Evolutionary conservation across 2,888 invertebrate species (phyloP), one percentile per base, ranked within the genome.

Genomic region (Steinernema scapterisci): DNA sequence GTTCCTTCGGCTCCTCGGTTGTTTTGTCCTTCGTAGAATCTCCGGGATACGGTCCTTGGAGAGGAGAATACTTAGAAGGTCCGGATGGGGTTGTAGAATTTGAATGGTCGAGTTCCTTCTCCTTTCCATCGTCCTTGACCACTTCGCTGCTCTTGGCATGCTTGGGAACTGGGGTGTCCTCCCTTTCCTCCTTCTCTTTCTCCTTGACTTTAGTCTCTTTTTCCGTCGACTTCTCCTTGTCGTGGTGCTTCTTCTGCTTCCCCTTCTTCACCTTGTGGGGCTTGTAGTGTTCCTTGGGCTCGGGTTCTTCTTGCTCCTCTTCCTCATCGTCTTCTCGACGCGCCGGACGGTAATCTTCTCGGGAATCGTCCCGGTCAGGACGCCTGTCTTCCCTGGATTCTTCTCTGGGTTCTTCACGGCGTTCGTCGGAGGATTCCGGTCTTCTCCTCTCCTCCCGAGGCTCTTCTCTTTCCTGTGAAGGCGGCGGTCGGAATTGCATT

Each of bases 211-310:
- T 43, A 38, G 3, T 9, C 2, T 73, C 70, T 44, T 76, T 73
- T 73, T 76, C 75, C 75, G 45, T 75, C 70, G 7, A 1, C 19
- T 63, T 73, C 38, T 52, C 27, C 48, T 44, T 74, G 77, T 38
- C 38, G 38, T 79, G 74, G 11, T 23, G 21, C 6, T 43, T 16
- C 38, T 25, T 5, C n/a, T 73, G 73, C 19, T 27, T 72, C 16
- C 21, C 70, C 63, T 70, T 48, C 72, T 70, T 31, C 52, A 74
- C 52, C 52, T 52, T 23, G 21, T 52, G 11, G 11, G 19, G 21
- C 11, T 52, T 23, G 19, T 52, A 11, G 3, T 48, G n/a, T 16
- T 48, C 19, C 21, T 25, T 54, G 5, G 3, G 63, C 23, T 23
- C 23, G 21, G 19, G 21, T 23, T 52, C 23, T n/a, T n/a, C n/a